Percentiles rank a stretch among this genome's conserved stretches.
Conservation (phyloP, 37 sponge, comb jelly and placozoan species). For the Dysidea cf. avara region DNA sequence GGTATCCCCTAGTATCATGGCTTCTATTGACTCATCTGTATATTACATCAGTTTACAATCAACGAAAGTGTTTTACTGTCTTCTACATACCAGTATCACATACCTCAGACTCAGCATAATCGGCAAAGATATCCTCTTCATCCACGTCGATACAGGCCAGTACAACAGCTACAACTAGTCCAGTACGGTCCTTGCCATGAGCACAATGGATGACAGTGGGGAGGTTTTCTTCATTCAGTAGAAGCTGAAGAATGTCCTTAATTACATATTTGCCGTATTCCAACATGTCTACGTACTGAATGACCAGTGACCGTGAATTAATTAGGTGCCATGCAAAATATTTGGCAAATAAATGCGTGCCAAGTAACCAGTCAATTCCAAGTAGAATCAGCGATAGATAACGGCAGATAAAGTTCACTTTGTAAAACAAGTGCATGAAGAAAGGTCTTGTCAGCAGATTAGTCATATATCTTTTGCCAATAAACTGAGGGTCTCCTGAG, state of each 20-base stretch:
- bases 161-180: constrained; percentile 37
- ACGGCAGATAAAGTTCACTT: not conserved
- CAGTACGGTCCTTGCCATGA: constrained; percentile 66
- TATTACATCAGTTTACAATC: no score
- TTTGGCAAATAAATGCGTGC: constrained; percentile 27
- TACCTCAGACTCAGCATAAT: constrained; percentile 57
- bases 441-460: not conserved
- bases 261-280: constrained; percentile 31
- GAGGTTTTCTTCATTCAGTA: constrained; percentile 16
- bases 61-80: no score
- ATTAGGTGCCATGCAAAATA: constrained; percentile 22
- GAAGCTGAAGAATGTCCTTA: not conserved
- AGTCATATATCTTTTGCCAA: not conserved
- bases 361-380: constrained; percentile 40
- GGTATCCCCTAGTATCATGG: no score
- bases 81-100: no score
- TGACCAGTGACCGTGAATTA: constrained; percentile 7
- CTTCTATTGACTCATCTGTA: no score
- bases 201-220: constrained; percentile 50
- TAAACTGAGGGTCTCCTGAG: not conserved
- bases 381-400: constrained; percentile 1
- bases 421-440: not conserved
- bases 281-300: constrained; percentile 40
- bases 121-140: constrained; percentile 35
- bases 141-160: constrained; percentile 40